Base-by-base conservation (phyloP, 2,113 vertebrate genomes). In the Ailurus styani region DNA sequence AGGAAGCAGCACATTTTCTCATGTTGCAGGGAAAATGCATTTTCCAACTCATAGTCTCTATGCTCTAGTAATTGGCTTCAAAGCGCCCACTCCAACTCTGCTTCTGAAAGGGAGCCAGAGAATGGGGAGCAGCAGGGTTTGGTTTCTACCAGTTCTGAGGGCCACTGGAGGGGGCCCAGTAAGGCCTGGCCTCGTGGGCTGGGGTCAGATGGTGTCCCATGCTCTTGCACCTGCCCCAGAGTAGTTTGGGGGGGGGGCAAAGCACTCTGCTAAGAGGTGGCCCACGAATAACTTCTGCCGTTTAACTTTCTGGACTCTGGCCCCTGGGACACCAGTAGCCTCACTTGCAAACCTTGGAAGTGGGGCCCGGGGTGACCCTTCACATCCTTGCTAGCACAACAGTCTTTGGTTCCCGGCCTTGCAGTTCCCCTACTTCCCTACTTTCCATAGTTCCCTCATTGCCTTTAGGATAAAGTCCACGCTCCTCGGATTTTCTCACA, bases 81-180 rank as follows among this genome's bases (percentile, higher is more conserved):
- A 55, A 62, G 87, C 7, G 2, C 50, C 42, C 47, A n/a, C 11
- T 77, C 45, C 81, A 57, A 1, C 79, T 93, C 64, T 3, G 4
- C 23, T 17, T 37, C 77, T 72, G 60, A 77, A 81, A 93, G 31
- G 37, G 31, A 50, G 78, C 34, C 57, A 85, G 77, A 55, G 75
- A 54, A 45, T 1, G 2, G 9, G 9, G 29, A 57, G 31, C 29
- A 42, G 31, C 60, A 23, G 23, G 13, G 34, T n/a, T 55, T 66
- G 75, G 64, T 50, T 83, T 60, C 68, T 40, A 6, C 4, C 8
- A 6, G 34, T 31, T 82, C 34, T 34, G n/a, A 68, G 47, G 73
- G 17, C 21, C 2, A 9, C 79, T 27, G 31, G 25, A 13, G 5
- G 10, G 42, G 17, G 11, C 18, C 37, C 31, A 3, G 34, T 0